phyloP scores from a whole-genome alignment of 2,113 vertebrate genomes.

The Myotis lucifugus region DNA sequence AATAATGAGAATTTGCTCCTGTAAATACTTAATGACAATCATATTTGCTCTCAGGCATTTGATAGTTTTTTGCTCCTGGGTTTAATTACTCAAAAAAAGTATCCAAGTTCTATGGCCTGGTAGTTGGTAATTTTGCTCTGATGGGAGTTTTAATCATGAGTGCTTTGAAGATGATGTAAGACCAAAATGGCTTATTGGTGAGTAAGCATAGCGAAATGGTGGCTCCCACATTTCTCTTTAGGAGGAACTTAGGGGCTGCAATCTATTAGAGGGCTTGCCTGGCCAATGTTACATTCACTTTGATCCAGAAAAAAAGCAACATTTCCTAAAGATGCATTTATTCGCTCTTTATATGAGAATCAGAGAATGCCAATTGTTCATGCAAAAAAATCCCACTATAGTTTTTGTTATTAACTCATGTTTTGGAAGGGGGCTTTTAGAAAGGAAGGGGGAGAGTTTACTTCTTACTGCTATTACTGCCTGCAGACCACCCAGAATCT shows the following conservation, averaged over 20 bases:
- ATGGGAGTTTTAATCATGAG: neutral
- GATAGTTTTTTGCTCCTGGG: neutral
- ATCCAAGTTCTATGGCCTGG: neutral
- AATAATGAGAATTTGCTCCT: neutral
- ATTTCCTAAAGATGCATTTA: conserved; percentile 7
- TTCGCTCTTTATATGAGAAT: neutral
- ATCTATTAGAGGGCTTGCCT: neutral
- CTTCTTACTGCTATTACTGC: neutral
- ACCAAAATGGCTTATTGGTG: neutral
- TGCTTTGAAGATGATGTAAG: neutral
- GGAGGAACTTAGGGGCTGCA: neutral
- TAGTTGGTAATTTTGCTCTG: conserved; percentile 29
- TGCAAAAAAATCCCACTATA: neutral
- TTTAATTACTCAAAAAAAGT: conserved; percentile 28
- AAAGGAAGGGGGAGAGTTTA: neutral
- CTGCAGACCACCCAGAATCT: conserved; percentile 25
- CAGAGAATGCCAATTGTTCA: neutral
- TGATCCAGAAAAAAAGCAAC: neutral
- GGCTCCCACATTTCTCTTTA: neutral
- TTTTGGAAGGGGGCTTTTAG: neutral
- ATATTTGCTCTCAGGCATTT: neutral
- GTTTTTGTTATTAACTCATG: neutral
- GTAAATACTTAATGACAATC: neutral
- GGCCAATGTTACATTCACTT: neutral
- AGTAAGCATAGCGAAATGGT: neutral